phyloP scores from a whole-genome alignment of 2,888 invertebrate genomes.

The Megalurothrips usitatus region DNA sequence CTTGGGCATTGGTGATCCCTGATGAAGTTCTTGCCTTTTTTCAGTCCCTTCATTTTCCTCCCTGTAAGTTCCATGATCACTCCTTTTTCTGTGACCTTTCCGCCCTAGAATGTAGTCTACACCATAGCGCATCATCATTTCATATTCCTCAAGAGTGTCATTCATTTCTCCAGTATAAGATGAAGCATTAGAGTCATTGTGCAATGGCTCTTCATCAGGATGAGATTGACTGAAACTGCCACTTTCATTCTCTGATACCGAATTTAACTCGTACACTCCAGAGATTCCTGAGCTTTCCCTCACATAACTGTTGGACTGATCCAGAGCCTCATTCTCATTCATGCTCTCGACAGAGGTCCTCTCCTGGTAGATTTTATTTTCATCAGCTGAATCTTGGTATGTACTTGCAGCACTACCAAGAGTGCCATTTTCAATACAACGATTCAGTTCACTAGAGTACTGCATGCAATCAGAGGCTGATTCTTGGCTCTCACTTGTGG shows the following conservation, averaged over 20 bases:
- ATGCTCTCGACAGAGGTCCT: no score
- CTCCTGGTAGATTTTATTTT: background rate
- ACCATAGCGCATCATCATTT: slow-evolving; percentile 12
- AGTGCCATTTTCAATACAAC: background rate
- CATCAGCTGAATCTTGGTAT: background rate
- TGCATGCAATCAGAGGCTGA: background rate
- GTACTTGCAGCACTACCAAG: background rate
- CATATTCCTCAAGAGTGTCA: slow-evolving; percentile 11
- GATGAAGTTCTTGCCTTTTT: background rate
- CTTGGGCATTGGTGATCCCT: background rate
- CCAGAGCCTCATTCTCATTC: background rate
- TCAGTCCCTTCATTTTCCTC: background rate
- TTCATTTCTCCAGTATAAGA: background rate
- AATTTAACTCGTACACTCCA: background rate
- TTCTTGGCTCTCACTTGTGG: background rate
- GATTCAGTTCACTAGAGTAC: background rate
- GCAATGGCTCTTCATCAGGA: background rate
- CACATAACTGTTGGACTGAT: background rate
- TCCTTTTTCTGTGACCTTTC: background rate
- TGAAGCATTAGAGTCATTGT: background rate
- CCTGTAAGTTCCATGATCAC: background rate
- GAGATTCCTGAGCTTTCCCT: background rate
- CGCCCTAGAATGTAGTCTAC: background rate
- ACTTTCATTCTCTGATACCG: background rate
- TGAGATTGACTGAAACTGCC: background rate